These are phyloP conservation scores for Aspidapion aeneum DNA, from an alignment of 2,888 invertebrate species.

Conservation along the genomic window DNA sequence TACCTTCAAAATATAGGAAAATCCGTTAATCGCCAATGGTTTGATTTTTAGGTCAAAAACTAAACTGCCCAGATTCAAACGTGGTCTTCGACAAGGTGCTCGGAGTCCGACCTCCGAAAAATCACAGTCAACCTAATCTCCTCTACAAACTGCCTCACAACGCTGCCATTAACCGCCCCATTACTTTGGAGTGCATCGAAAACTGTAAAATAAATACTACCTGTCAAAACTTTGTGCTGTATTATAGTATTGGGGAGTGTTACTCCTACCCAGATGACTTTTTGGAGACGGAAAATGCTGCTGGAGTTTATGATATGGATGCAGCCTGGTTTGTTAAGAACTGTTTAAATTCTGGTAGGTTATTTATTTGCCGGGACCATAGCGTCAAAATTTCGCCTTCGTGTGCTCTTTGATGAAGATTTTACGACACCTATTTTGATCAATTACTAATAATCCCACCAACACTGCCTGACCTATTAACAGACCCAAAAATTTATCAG, in stretches of 20 bases:
- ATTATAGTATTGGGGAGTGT: slow-evolving; percentile 42
- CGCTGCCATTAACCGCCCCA: slow-evolving; percentile 30
- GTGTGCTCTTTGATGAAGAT: too few relatives aligned
- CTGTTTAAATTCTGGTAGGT: slow-evolving; percentile 55
- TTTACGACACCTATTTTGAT: too few relatives aligned
- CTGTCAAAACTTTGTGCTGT: slow-evolving; percentile 44
- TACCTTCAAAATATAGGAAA: too few relatives aligned
- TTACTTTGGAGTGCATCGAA: slow-evolving; percentile 43
- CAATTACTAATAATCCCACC: too few relatives aligned
- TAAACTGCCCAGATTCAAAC: slow-evolving; percentile 38
- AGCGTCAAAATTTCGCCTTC: too few relatives aligned
- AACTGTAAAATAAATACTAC: slow-evolving; percentile 38
- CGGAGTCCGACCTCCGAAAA: slow-evolving; percentile 40
- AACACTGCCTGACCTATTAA: too few relatives aligned
- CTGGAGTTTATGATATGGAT: slow-evolving; percentile 47
- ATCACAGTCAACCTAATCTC: slow-evolving; percentile 29
- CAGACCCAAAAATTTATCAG: too few relatives aligned
- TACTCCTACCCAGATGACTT: slow-evolving; percentile 38
- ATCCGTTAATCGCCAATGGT: too few relatives aligned
- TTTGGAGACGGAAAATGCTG: slow-evolving; percentile 28
- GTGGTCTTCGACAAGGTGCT: slow-evolving; percentile 45
- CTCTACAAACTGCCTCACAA: slow-evolving; percentile 31
- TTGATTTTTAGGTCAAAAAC: not conserved
- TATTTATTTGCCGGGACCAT: too few relatives aligned
- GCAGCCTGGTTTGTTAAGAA: slow-evolving; percentile 64